Evolutionary conservation across 1,140 invertebrate species (phyloP).

Genomic region (Berghia stephanieae): DNA sequence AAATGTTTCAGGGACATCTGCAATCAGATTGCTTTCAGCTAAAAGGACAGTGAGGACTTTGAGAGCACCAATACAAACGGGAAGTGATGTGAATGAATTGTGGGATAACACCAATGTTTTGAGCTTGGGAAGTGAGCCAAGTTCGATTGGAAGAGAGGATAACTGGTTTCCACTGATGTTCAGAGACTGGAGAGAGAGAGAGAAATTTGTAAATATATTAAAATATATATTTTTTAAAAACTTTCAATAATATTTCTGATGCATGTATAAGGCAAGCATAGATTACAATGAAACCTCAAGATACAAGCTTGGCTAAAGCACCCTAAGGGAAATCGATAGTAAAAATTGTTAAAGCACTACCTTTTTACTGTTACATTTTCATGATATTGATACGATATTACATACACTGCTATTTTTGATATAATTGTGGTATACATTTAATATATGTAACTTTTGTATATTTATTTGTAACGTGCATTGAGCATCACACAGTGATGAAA

Average conservation of each 20-base stretch:
- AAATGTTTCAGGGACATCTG: constrained; percentile 52
- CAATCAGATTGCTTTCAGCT: constrained; percentile 28
- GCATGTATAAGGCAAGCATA: too few species aligned
- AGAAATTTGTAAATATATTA: neutral
- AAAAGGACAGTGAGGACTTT: neutral
- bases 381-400: too few species aligned
- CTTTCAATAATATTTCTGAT: too few species aligned
- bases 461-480: too few species aligned
- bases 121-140: constrained; percentile 16
- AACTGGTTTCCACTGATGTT: constrained; percentile 20
- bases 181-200: neutral
- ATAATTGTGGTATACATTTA: too few species aligned
- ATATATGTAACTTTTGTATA: too few species aligned
- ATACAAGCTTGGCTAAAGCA: neutral
- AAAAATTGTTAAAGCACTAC: too few species aligned
- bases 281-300: too few species aligned
- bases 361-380: too few species aligned
- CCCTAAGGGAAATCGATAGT: too few species aligned
- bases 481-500: too few species aligned
- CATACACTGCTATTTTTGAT: too few species aligned
- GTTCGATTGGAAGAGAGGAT: constrained; percentile 22
- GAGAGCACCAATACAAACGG: constrained; percentile 29
- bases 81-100: constrained; percentile 26
- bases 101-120: constrained; percentile 24
- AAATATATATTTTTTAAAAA: neutral